Evolutionary conservation across 2,797 vertebrate genomes (phyloP).

Genomic region (Miichthys miiuy): DNA sequence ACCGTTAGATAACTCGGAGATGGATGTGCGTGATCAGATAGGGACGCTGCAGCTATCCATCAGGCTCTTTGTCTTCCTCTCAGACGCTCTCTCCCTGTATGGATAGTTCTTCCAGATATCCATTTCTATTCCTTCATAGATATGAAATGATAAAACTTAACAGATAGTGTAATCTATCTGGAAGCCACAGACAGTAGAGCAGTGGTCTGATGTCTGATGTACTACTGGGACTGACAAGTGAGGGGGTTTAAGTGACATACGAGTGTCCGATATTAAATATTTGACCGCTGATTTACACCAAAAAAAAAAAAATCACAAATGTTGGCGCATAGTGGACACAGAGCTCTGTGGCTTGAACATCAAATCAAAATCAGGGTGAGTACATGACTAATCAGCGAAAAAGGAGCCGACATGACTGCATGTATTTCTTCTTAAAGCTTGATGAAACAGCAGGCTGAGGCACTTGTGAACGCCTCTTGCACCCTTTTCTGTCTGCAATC

Average conservation of each 20-base stretch:
- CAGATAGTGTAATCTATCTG: constrained; percentile 2
- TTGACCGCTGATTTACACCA: constrained; percentile 18
- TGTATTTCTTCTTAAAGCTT: constrained; percentile 17
- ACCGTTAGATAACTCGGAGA: constrained; percentile 21
- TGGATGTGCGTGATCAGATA: constrained; percentile 38
- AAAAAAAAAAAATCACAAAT: constrained; percentile 6
- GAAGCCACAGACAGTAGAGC: background rate
- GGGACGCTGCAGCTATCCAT: constrained; percentile 24
- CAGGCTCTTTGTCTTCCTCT: constrained; percentile 19
- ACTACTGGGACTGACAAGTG: constrained; percentile 10
- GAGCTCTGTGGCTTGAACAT: constrained; percentile 11
- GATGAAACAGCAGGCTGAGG: constrained; percentile 29
- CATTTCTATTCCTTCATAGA: constrained; percentile 33
- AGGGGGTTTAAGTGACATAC: constrained; percentile 10
- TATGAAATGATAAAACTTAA: constrained; percentile 40
- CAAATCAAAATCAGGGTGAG: constrained; percentile 24
- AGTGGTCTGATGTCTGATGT: background rate
- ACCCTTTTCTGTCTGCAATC: constrained; percentile 48
- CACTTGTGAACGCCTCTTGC: constrained; percentile 36
- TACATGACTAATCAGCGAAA: constrained; percentile 38
- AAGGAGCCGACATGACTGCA: background rate
- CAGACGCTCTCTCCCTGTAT: background rate
- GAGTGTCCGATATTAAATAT: constrained; percentile 27
- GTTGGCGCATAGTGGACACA: constrained; percentile 9
- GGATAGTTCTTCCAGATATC: constrained; percentile 18